phyloP scores from a whole-genome alignment of 2,797 vertebrate genomes.

The Rachycentron canadum region DNA sequence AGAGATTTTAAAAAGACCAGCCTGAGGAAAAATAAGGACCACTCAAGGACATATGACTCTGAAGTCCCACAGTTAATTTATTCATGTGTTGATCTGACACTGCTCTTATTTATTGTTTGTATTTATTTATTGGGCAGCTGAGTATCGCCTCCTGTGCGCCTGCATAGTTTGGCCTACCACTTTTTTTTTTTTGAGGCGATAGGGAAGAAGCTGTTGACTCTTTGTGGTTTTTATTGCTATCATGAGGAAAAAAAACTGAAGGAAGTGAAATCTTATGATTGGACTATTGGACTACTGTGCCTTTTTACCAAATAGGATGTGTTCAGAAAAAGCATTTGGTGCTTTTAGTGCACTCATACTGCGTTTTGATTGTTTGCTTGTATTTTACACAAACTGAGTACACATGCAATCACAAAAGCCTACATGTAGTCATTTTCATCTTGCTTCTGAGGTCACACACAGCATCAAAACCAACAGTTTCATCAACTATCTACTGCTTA shows the following conservation, averaged over 20 bases:
- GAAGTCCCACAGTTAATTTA: slow-evolving; percentile 81
- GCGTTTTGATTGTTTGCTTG: slow-evolving; percentile 78
- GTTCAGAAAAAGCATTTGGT: slow-evolving; percentile 64
- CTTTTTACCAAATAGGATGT: slow-evolving; percentile 86
- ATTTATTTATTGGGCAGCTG: slow-evolving; percentile 87
- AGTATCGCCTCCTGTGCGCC: slow-evolving; percentile 71
- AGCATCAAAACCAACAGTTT: slow-evolving; percentile 38
- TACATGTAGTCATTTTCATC: slow-evolving; percentile 54
- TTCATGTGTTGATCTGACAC: slow-evolving; percentile 78
- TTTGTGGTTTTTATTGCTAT: slow-evolving; percentile 61
- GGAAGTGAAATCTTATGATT: slow-evolving; percentile 64
- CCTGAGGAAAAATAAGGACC: slow-evolving; percentile 52
- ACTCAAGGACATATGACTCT: slow-evolving; percentile 63
- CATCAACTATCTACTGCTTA: slow-evolving; percentile 24
- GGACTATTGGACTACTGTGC: slow-evolving; percentile 83
- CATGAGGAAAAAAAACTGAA: slow-evolving; percentile 36
- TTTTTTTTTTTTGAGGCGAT: slow-evolving; percentile 44
- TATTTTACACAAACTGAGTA: slow-evolving; percentile 62
- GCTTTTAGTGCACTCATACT: slow-evolving; percentile 72
- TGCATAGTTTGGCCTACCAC: slow-evolving; percentile 61
- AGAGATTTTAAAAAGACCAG: slow-evolving; percentile 47
- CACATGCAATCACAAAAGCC: slow-evolving; percentile 57
- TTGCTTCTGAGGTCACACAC: slow-evolving; percentile 33
- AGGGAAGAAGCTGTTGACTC: slow-evolving; percentile 62
- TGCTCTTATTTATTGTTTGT: slow-evolving; percentile 87